Evolutionary conservation across 2,113 vertebrate genomes (phyloP), one percentile per base, ranked within the genome.

Genomic region (Microcebus tavaratra): DNA sequence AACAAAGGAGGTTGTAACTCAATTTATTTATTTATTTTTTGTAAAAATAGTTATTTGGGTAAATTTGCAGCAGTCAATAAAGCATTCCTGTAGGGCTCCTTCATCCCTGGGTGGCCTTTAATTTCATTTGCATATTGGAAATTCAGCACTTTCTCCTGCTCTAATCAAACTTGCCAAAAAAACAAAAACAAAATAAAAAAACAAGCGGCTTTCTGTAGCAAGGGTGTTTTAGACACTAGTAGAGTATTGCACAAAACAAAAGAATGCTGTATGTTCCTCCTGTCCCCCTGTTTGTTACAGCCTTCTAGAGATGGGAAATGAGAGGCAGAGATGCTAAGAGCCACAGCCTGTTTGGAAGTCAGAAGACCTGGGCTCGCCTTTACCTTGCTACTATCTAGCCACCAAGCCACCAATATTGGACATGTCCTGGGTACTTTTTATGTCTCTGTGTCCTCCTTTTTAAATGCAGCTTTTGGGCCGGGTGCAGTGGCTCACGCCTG

Each of bases 101-200:
- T 88, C 50, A 78, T 97, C 94, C 86, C 94, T 92, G 0, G 45
- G 80, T 97, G 81, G 72, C 94, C 91, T 97, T 97, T 97, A 95
- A 89, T 97, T 95, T 94, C 70, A 97, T 97, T 97, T 97, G 87
- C 97, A 98, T 98, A 98, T 97, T 98, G 96, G 81, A 82, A 90
- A 97, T 63, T 97, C 95, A 97, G 96, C 95, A 93, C 88, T 98
- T 98, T 97, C 76, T 84, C 63, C 63, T 91, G 75, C 31, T 96
- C 53, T 97, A 97, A 97, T 98, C 96, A 97, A 95, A 97, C 85
- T 94, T 95, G 75, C 63, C 76, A 59, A 67, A 90, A 79, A 72
- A 90, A 79, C 34, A 45, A 78, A 83, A 79, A 90, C 9, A 11
- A 61, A 27, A 29, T 11, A 29, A n/a, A 39, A 31, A 89, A 76